Evolutionary conservation across 2,797 vertebrate genomes (phyloP).

Genomic region (Sebastes hopkinsi): DNA sequence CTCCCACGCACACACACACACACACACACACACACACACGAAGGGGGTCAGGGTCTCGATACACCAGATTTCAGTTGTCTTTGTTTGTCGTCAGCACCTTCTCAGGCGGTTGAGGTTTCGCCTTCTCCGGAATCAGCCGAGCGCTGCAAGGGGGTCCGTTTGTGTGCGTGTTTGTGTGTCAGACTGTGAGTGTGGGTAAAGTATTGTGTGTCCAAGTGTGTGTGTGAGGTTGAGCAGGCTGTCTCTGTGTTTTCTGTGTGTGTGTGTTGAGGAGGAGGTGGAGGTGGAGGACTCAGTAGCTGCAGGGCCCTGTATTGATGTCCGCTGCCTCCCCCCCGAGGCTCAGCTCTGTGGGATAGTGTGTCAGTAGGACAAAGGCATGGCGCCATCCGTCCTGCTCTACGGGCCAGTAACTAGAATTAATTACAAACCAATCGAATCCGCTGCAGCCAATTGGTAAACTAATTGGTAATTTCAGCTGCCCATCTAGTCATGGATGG

Average conservation of each 20-base stretch:
- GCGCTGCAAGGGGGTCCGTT: slow-evolving; percentile 63
- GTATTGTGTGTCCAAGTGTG: slow-evolving; percentile 64
- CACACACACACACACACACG: background rate
- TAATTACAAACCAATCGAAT: slow-evolving; percentile 96
- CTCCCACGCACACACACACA: slow-evolving; percentile 2
- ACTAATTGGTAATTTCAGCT: slow-evolving; percentile 98
- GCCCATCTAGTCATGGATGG: slow-evolving; percentile 81
- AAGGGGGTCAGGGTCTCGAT: slow-evolving; percentile 66
- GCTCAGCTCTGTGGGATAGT: slow-evolving; percentile 83
- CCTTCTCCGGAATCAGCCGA: slow-evolving; percentile 71
- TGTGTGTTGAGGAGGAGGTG: slow-evolving; percentile 41
- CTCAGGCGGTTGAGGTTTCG: slow-evolving; percentile 81
- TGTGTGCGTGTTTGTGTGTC: slow-evolving; percentile 59
- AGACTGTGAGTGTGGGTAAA: slow-evolving; percentile 49
- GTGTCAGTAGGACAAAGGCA: slow-evolving; percentile 93
- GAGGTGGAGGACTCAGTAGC: slow-evolving; percentile 71
- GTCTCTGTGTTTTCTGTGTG: slow-evolving; percentile 24
- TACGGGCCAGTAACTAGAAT: slow-evolving; percentile 91
- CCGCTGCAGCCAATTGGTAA: slow-evolving; percentile 92
- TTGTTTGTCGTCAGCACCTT: slow-evolving; percentile 82
- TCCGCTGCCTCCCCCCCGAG: slow-evolving; percentile 73
- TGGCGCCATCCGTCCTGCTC: slow-evolving; percentile 93
- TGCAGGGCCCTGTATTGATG: slow-evolving; percentile 81
- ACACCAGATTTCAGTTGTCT: slow-evolving; percentile 77
- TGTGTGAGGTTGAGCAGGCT: slow-evolving; percentile 19